Evolutionary conservation across 2,113 vertebrate species (phyloP).

Genomic region (Speoplatyrhinus poulsoni): DNA sequence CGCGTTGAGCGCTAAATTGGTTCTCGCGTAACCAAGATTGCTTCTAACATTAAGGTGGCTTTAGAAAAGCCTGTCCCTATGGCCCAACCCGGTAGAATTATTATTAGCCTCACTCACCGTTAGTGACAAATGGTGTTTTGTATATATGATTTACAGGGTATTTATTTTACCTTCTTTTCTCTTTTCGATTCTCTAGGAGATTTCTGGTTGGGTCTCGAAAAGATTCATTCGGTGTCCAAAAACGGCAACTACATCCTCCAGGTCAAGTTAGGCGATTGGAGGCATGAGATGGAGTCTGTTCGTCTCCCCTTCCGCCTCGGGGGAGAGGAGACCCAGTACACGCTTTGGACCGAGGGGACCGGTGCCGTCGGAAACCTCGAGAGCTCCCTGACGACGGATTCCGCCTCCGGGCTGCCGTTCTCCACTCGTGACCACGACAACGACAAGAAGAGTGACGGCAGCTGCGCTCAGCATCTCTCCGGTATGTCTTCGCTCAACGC

Average conservation of each 20-base stretch:
- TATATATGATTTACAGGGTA: not conserved
- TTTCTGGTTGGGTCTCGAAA: constrained; percentile 94
- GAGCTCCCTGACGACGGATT: constrained; percentile 71
- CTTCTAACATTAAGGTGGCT: not conserved
- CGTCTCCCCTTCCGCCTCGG: constrained; percentile 81
- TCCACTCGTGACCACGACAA: constrained; percentile 92
- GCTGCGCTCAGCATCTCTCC: constrained; percentile 93
- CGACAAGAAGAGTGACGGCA: constrained; percentile 83
- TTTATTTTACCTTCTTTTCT: not conserved
- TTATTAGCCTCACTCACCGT: not conserved
- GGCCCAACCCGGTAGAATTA: not conserved
- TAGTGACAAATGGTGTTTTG: not conserved
- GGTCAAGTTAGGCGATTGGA: constrained; percentile 88
- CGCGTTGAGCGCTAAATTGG: not conserved
- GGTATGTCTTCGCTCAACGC: constrained; percentile 68
- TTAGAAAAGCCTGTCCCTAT: not conserved
- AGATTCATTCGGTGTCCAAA: constrained; percentile 80
- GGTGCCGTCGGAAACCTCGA: constrained; percentile 76
- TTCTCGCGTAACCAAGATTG: not conserved
- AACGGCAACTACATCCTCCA: constrained; percentile 76
- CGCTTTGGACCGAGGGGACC: constrained; percentile 75
- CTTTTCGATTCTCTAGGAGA: constrained; percentile 78
- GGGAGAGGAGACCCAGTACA: constrained; percentile 83
- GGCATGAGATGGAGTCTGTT: constrained; percentile 74
- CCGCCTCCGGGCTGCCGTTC: constrained; percentile 82